Evolutionary conservation across 2,113 vertebrate species (phyloP).

Genomic region (Crotalus tigris): DNA sequence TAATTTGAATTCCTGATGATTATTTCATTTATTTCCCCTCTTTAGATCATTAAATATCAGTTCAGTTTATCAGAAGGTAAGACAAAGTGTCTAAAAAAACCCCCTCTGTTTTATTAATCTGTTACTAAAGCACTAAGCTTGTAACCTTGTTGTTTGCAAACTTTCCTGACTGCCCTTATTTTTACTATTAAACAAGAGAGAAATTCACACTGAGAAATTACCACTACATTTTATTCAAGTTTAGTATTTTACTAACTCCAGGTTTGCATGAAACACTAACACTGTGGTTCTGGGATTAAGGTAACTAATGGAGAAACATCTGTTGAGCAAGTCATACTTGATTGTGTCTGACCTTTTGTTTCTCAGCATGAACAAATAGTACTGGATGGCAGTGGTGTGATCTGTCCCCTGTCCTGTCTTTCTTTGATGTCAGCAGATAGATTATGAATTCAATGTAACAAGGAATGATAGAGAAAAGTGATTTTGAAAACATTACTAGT

Average conservation of each 20-base stretch:
- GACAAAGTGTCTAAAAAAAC: constrained; percentile 77
- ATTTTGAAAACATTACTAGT: constrained; percentile 44
- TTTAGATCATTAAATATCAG: constrained; percentile 99
- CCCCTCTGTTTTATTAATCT: constrained; percentile 71
- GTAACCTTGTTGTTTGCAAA: constrained; percentile 72
- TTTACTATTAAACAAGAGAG: constrained; percentile 70
- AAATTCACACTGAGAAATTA: constrained; percentile 72
- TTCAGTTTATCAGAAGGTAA: constrained; percentile 99
- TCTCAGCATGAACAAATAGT: constrained; percentile 79
- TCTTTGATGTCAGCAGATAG: constrained; percentile 62
- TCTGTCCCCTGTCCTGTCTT: constrained; percentile 73
- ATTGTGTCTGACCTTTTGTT: constrained; percentile 72
- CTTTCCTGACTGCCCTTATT: constrained; percentile 71
- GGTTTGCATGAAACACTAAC: constrained; percentile 84
- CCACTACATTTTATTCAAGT: constrained; percentile 69
- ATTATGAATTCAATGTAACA: constrained; percentile 54
- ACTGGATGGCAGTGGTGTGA: constrained; percentile 69
- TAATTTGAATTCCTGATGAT: constrained; percentile 78
- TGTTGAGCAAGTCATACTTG: constrained; percentile 69
- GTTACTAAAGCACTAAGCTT: constrained; percentile 73
- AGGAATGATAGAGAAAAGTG: constrained; percentile 60
- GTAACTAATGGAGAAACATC: constrained; percentile 70
- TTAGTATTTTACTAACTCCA: constrained; percentile 71
- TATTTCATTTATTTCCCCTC: constrained; percentile 83
- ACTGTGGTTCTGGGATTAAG: constrained; percentile 72